phyloP scores from a whole-genome alignment of 2,888 invertebrate species.

The Himalopsyche kuldschensis region DNA sequence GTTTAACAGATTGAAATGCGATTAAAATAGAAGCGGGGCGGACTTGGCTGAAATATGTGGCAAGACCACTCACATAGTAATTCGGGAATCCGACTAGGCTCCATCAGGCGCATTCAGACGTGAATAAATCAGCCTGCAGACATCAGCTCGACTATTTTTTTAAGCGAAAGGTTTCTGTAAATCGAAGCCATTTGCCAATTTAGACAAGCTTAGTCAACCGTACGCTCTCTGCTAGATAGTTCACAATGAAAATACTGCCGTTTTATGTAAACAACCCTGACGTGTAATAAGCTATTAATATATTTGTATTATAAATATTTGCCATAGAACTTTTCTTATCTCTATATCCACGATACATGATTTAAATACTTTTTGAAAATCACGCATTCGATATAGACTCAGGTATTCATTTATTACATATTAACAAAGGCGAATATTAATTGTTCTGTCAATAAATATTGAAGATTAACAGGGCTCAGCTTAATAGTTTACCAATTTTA shows the following conservation, averaged over 20 bases:
- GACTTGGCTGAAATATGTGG: neutral
- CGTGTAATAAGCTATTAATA: too few relatives aligned
- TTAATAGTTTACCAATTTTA: too few relatives aligned
- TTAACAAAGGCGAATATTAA: too few relatives aligned
- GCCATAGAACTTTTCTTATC: too few relatives aligned
- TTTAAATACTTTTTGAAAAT: too few relatives aligned
- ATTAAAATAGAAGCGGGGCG: neutral
- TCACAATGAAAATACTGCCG: neutral
- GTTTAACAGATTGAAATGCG: neutral
- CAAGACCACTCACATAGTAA: neutral
- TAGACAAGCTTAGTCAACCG: neutral
- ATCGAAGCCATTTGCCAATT: conserved; percentile 1
- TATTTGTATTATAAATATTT: too few relatives aligned
- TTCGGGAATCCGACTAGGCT: neutral
- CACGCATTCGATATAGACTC: too few relatives aligned
- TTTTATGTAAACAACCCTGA: neutral
- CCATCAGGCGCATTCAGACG: neutral
- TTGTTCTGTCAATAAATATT: too few relatives aligned
- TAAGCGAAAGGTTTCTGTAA: neutral
- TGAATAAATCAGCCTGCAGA: neutral
- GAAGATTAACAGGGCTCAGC: too few relatives aligned
- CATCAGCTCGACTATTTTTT: neutral
- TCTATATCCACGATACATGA: too few relatives aligned
- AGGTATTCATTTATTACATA: too few relatives aligned
- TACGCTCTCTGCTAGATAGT: neutral